These are phyloP conservation scores for Terebella lapidaria DNA, from an alignment of 2,888 invertebrate species.

Conservation along the genomic window DNA sequence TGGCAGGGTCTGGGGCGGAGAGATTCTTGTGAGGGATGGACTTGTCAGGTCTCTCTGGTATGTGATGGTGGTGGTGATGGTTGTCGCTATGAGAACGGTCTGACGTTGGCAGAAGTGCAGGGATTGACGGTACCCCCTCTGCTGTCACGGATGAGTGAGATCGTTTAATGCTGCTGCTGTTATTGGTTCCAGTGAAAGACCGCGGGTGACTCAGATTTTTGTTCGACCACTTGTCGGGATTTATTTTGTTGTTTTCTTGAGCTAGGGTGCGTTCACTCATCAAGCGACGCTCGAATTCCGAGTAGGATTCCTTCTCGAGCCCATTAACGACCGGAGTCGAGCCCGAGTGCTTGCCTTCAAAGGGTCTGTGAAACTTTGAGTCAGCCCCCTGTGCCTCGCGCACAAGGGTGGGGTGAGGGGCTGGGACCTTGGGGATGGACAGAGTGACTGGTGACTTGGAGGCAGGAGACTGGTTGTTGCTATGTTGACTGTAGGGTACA, in stretches of 20 bases:
- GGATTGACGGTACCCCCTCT: too few species aligned
- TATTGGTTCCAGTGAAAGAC: not conserved
- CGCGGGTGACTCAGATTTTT: not conserved
- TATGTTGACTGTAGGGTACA: too few species aligned
- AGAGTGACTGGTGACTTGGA: not conserved
- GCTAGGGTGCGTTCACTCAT: not conserved
- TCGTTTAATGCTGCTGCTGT: not conserved
- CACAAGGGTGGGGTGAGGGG: not conserved
- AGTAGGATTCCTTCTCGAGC: not conserved
- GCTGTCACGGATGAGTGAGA: not conserved
- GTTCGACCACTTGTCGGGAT: not conserved
- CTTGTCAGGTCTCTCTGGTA: too few species aligned
- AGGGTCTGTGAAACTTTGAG: slow-evolving; percentile 2
- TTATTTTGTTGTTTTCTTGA: not conserved
- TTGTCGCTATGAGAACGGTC: not conserved
- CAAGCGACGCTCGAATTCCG: not conserved
- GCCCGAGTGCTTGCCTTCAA: not conserved
- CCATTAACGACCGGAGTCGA: not conserved
- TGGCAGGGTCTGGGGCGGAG: too few species aligned
- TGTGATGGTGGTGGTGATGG: not conserved
- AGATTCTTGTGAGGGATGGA: too few species aligned
- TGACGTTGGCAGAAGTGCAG: too few species aligned
- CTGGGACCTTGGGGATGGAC: not conserved
- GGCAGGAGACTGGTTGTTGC: too few species aligned
- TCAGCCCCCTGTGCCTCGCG: not conserved